phyloP scores from a whole-genome alignment of 2,113 vertebrate genomes.

The Caretta caretta region DNA sequence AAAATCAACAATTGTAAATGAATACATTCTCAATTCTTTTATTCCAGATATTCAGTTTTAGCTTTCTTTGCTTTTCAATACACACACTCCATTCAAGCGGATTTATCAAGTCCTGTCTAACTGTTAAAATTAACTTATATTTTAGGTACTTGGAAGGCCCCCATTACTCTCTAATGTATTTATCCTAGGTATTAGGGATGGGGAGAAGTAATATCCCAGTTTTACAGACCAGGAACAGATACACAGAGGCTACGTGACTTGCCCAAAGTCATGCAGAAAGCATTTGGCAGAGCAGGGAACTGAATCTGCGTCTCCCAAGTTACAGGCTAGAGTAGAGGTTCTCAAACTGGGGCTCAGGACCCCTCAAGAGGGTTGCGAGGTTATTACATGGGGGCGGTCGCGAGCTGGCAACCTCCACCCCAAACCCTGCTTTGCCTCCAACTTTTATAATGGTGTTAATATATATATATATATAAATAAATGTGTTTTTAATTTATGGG shows the following conservation, averaged over 20 bases:
- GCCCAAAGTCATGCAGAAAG: neutral
- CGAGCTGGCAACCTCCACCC: too few relatives aligned
- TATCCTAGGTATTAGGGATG: neutral
- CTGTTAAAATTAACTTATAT: accelerated
- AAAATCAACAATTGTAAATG: neutral
- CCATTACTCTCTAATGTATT: neutral
- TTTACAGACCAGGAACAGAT: neutral
- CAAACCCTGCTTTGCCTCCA: too few relatives aligned
- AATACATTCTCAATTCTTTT: conserved; percentile 19
- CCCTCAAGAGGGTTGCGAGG: too few relatives aligned
- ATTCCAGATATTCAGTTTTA: conserved; percentile 26
- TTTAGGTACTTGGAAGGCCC: neutral
- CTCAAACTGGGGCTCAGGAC: too few relatives aligned
- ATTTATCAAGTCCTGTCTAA: neutral
- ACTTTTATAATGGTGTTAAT: too few relatives aligned
- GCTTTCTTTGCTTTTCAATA: neutral
- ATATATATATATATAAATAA: too few relatives aligned
- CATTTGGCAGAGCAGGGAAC: neutral
- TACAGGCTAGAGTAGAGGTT: neutral
- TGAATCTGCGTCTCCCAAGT: neutral
- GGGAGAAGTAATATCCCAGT: neutral
- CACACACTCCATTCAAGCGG: neutral
- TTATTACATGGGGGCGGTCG: too few relatives aligned
- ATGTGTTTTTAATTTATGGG: too few relatives aligned
- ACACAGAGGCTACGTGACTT: neutral